A percentile compares a stretch with the other conserved stretches of the same genome.
Conservation (phyloP, 2,113 vertebrate species). For the Ahaetulla prasina region DNA sequence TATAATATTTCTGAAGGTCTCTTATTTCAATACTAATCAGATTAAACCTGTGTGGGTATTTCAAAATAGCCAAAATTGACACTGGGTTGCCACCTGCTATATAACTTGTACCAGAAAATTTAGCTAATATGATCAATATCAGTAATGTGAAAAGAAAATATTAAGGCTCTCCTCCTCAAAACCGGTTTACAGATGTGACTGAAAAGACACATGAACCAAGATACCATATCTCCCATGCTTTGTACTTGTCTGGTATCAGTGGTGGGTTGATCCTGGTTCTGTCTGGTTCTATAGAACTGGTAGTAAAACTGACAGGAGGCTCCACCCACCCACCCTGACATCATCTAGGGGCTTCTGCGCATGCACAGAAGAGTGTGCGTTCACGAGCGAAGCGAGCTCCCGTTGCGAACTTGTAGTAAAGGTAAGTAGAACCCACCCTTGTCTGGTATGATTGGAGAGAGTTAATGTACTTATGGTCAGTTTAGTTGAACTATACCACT, state of each 20-base stretch:
- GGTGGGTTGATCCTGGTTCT: too few species aligned
- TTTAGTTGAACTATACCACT: not conserved
- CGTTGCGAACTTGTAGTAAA: too few species aligned
- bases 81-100: not conserved
- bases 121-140: not conserved
- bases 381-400: too few species aligned
- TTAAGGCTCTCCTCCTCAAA: not conserved
- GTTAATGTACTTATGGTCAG: not conserved
- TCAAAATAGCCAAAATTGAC: not conserved
- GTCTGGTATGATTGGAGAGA: not conserved
- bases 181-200: not conserved
- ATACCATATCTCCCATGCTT: not conserved
- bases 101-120: not conserved
- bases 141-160: not conserved
- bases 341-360: too few species aligned
- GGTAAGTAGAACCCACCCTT: too few species aligned
- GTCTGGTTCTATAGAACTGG: too few species aligned
- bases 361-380: too few species aligned
- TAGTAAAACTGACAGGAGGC: too few species aligned
- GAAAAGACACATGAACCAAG: not conserved
- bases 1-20: not conserved
- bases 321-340: too few species aligned
- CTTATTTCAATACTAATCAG: not conserved
- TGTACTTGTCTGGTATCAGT: not conserved
- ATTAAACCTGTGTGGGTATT: not conserved